phyloP scores from a whole-genome alignment of 2,888 invertebrate species.

The Thera britannica region DNA sequence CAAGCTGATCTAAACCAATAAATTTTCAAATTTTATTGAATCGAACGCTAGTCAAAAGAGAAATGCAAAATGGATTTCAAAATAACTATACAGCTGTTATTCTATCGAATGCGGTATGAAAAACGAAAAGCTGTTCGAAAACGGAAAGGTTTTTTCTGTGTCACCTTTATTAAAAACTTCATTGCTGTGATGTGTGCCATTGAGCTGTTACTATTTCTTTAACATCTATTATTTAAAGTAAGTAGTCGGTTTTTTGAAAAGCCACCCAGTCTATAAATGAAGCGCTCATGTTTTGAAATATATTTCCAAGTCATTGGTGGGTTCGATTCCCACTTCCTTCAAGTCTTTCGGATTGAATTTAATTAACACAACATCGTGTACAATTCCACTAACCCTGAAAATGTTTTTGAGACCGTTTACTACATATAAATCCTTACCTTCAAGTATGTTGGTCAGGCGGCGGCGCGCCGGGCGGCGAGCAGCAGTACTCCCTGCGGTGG shows the following conservation, averaged over 20 bases:
- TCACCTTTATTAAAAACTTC: not conserved
- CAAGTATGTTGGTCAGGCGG: slow-evolving; percentile 61
- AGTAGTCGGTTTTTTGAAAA: not conserved
- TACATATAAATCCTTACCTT: slow-evolving; percentile 40
- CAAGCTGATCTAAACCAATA: not conserved
- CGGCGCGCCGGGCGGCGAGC: slow-evolving; percentile 85
- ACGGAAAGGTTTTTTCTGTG: not conserved
- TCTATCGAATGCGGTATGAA: not conserved
- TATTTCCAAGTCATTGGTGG: not conserved
- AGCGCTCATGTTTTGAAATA: not conserved
- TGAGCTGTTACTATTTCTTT: too few species aligned
- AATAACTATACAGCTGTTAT: not conserved
- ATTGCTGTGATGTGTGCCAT: not conserved
- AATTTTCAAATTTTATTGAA: not conserved
- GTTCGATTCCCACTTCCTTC: not conserved
- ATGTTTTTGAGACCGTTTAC: slow-evolving; percentile 14
- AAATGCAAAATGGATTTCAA: not conserved
- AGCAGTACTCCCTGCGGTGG: slow-evolving; percentile 97
- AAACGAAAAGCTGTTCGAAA: not conserved
- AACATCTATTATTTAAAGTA: too few species aligned
- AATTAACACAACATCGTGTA: not conserved
- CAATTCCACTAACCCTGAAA: slow-evolving; percentile 6
- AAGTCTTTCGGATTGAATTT: not conserved
- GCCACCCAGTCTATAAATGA: not conserved
- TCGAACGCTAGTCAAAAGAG: not conserved